Conservation (phyloP, 2,797 vertebrate genomes). For the Sciaenops ocellatus region DNA sequence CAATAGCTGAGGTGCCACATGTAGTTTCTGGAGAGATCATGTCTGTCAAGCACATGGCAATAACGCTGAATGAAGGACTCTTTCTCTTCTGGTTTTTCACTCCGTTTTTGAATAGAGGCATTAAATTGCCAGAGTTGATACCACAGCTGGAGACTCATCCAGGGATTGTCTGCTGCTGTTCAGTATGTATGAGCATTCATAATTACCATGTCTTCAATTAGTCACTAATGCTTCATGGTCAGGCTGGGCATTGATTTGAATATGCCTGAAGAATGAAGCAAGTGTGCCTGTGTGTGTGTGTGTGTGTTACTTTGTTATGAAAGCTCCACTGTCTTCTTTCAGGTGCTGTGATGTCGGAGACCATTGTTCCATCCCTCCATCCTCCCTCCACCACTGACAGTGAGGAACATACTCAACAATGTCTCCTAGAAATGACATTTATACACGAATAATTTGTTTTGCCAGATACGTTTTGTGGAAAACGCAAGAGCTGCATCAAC, state of each 20-base stretch:
- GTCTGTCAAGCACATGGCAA: constrained; percentile 70
- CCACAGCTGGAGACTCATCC: constrained; percentile 61
- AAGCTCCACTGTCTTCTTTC: constrained; percentile 14
- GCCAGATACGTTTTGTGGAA: not conserved
- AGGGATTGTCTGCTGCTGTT: constrained; percentile 61
- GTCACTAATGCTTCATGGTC: constrained; percentile 60
- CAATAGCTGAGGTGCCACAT: constrained; percentile 68
- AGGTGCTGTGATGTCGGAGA: constrained; percentile 17
- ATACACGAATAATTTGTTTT: not conserved
- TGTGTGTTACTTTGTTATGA: not conserved
- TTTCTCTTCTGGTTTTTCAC: constrained; percentile 36
- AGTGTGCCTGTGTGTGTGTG: constrained; percentile 16
- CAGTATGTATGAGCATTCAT: constrained; percentile 73
- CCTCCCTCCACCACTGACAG: constrained; percentile 1
- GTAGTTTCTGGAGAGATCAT: constrained; percentile 71
- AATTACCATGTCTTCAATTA: constrained; percentile 77
- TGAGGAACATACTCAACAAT: not conserved
- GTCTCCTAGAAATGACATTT: constrained; percentile 7
- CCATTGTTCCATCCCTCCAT: constrained; percentile 8
- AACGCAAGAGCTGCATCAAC: not conserved
- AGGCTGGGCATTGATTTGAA: constrained; percentile 55
- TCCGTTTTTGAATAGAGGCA: constrained; percentile 53
- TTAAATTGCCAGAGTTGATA: constrained; percentile 53
- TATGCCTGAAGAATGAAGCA: constrained; percentile 48
- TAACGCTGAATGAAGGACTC: constrained; percentile 52